Percentiles rank a stretch among this genome's conserved stretches.
These are phyloP conservation scores for Prionchulus punctatus DNA, from an alignment of 2,888 invertebrate species.

Conservation along the genomic window DNA sequence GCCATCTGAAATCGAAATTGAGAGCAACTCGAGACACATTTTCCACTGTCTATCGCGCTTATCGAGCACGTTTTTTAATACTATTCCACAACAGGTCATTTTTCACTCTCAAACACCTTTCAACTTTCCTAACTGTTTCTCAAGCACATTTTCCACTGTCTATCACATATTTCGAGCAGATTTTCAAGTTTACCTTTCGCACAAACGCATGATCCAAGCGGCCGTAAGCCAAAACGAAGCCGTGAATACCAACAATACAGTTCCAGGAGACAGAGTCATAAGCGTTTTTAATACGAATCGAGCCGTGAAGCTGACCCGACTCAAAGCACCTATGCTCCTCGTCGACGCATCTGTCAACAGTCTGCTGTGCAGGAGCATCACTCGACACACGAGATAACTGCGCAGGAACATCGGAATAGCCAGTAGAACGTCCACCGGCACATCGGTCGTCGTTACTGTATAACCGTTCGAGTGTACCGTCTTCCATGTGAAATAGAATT, in stretches of 20 bases:
- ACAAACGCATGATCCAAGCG: conserved; percentile 93
- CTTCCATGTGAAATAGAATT: conserved; percentile 88
- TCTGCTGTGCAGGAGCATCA: conserved; percentile 97
- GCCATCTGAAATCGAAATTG: not conserved
- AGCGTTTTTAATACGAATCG: conserved; percentile 86
- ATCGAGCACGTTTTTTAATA: not conserved
- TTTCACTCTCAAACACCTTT: no score
- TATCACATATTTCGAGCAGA: no score
- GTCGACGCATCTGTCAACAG: conserved; percentile 97
- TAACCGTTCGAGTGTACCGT: conserved; percentile 69
- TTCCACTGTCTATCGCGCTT: no score
- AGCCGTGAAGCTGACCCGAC: conserved; percentile 90
- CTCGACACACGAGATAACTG: conserved; percentile 94
- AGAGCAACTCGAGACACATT: not conserved
- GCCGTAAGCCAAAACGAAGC: conserved; percentile 98
- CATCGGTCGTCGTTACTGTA: conserved; percentile 40
- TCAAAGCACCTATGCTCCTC: conserved; percentile 75
- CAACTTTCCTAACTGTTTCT: no score
- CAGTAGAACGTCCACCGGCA: conserved; percentile 87
- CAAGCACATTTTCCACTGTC: no score
- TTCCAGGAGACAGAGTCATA: conserved; percentile 97
- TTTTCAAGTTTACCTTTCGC: conserved; percentile 64
- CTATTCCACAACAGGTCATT: no score
- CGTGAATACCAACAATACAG: conserved; percentile 96
- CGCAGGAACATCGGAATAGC: conserved; percentile 96